Base-by-base conservation (phyloP, 2,797 vertebrate species). In the Cossypha polioptera region DNA sequence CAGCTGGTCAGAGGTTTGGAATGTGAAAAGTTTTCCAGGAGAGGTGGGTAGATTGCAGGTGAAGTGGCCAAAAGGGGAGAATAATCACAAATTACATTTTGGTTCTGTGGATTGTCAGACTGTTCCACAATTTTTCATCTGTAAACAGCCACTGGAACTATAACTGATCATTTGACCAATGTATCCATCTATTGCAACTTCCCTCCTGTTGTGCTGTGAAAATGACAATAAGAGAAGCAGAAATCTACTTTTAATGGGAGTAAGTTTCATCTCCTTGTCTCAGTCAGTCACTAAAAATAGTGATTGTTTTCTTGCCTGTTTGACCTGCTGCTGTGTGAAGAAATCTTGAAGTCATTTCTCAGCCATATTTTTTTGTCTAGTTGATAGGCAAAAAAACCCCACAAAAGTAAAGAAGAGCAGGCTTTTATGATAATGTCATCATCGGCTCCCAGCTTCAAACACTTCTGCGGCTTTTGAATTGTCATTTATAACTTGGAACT, bases 401-500 rank as follows among this genome's bases (percentile, higher is more conserved):
- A 91, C 97, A 98, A 98, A 97, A 97, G 97, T 90, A 98, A 97
- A 96, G 97, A 97, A 96, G 97, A 97, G 97, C 97, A 96, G 96
- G 95, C 96, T 98, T 98, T 97, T 98, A 97, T 98, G 97, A 98
- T 98, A 98, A 98, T 98, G 97, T 98, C 97, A 97, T 98, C 97
- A 98, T 98, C 97, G 94, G 94, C 96, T 97, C 92, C 72, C 86
- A 96, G 97, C 98, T 99, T 99, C 98, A 99, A 99, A 99, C 98
- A 95, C 94, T 97, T 96, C 90, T 97, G 98, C 88, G 96, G 97
- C 98, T 98, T 98, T 98, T 98, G 98, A 98, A 97, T 98, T 98
- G 98, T 98, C 98, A 98, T 98, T 99, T 98, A 99, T 98, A 98
- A 98, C 98, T 99, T 98, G 98, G 98, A 98, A 94, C 97, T 97